Evolutionary conservation across 2,888 invertebrate species (phyloP).

Genomic region (Cotesia congregata): DNA sequence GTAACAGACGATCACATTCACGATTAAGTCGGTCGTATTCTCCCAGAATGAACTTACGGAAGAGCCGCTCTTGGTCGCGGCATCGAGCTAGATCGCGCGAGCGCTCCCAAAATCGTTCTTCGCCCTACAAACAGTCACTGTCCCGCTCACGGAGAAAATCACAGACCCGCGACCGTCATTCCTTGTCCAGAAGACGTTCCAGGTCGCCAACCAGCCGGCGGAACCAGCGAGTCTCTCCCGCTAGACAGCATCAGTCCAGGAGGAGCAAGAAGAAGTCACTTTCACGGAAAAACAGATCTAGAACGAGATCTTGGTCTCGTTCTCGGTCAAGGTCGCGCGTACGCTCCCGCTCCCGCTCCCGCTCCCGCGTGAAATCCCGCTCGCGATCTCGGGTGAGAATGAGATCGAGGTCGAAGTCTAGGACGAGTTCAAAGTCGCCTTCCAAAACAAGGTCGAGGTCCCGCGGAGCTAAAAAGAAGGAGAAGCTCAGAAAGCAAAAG

Average conservation of each 20-base stretch:
- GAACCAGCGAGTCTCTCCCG: constrained; percentile 28
- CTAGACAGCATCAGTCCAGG: constrained; percentile 12
- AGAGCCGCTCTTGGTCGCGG: constrained; percentile 57
- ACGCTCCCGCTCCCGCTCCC: constrained; percentile 50
- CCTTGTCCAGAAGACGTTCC: constrained; percentile 52
- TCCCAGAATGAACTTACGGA: constrained; percentile 41
- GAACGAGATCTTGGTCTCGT: constrained; percentile 46
- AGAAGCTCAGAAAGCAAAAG: constrained; percentile 64
- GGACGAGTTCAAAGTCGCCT: constrained; percentile 34
- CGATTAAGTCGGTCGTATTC: constrained; percentile 30
- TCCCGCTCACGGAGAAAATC: constrained; percentile 58
- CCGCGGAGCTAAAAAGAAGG: constrained; percentile 55
- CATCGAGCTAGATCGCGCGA: constrained; percentile 48
- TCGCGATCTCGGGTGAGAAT: constrained; percentile 39
- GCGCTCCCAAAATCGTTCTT: constrained; percentile 60
- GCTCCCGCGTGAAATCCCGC: constrained; percentile 55
- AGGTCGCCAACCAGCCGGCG: constrained; percentile 46
- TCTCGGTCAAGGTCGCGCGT: constrained; percentile 43
- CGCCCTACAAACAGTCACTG: constrained; percentile 55
- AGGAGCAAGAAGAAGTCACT: constrained; percentile 45
- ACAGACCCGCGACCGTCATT: constrained; percentile 56
- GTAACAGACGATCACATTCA: constrained; percentile 29
- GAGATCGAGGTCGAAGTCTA: constrained; percentile 42
- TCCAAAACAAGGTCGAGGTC: constrained; percentile 45
- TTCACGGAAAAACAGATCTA: constrained; percentile 54